These are phyloP conservation scores for Habroteleia sp. DNA, from an alignment of 2,888 invertebrate genomes.

Conservation along the genomic window DNA sequence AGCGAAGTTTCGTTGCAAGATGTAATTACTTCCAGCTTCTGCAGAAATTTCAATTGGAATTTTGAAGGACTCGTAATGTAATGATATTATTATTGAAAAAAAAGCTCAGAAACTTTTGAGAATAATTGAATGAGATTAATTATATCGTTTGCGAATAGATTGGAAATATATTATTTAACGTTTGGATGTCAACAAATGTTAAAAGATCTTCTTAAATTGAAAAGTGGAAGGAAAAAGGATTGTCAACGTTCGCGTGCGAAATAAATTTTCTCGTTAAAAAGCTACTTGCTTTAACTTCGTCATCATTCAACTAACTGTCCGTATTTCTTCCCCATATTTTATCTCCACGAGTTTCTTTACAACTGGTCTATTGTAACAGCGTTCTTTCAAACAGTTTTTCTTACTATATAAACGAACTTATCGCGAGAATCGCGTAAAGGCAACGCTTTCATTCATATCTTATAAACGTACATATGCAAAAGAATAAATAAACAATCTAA, in stretches of 20 bases:
- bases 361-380: conserved; percentile 45
- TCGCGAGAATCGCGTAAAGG: conserved; percentile 44
- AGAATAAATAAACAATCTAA: conserved; percentile 22
- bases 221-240: too few species aligned
- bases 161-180: too few species aligned
- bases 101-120: too few species aligned
- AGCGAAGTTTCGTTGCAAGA: conserved; percentile 18
- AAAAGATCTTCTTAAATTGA: too few species aligned
- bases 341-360: conserved; percentile 45
- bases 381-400: conserved; percentile 42
- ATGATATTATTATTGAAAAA: too few species aligned
- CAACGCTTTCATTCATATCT: conserved; percentile 54
- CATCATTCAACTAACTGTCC: conserved; percentile 25
- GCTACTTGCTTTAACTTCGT: conserved; percentile 6
- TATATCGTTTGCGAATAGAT: too few species aligned
- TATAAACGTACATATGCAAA: background rate
- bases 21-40: conserved; percentile 35
- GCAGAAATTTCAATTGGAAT: conserved; percentile 34
- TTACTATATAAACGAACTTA: conserved; percentile 49
- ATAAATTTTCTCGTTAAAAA: too few species aligned
- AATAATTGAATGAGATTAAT: too few species aligned
- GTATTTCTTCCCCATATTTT: conserved; percentile 27
- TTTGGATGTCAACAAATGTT: too few species aligned
- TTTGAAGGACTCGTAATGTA: conserved; percentile 14
- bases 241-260: too few species aligned